Evolutionary conservation across 2,113 vertebrate species (phyloP).

Genomic region (Ciconia boyciana): DNA sequence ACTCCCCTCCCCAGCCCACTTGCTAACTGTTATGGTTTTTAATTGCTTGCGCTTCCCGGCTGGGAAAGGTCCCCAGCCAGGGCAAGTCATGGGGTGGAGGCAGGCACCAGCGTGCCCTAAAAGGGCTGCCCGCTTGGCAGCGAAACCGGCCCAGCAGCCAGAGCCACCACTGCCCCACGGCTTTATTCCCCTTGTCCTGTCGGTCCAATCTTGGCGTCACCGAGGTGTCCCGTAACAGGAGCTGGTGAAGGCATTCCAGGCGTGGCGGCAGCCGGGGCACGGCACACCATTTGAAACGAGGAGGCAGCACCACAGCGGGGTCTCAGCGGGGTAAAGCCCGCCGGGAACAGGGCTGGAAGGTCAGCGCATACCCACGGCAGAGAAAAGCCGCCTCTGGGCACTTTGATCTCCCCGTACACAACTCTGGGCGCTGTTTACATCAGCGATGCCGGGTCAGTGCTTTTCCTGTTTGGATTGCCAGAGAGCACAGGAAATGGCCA

Average conservation of each 20-base stretch:
- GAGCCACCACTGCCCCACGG: not conserved
- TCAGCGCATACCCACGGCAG: not conserved
- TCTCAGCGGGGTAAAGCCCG: not conserved
- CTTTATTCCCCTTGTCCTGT: slow-evolving; percentile 34
- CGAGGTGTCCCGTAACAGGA: not conserved
- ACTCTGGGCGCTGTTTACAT: not conserved
- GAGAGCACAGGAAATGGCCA: slow-evolving; percentile 6
- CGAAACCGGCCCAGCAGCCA: not conserved
- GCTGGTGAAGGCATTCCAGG: not conserved
- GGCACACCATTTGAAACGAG: not conserved
- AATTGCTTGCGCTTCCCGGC: not conserved
- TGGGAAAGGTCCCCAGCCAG: not conserved
- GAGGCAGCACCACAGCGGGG: fast-evolving
- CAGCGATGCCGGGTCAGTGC: not conserved
- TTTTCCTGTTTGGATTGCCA: slow-evolving; percentile 72
- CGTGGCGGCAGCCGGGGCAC: fast-evolving
- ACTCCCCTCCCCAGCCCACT: not conserved
- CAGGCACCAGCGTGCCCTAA: not conserved
- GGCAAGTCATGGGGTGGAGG: fast-evolving
- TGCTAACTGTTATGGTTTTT: not conserved
- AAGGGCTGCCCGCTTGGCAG: not conserved
- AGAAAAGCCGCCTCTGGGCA: not conserved
- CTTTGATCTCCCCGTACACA: slow-evolving; percentile 7
- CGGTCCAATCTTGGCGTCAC: slow-evolving; percentile 27
- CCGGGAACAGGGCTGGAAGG: not conserved